Evolutionary conservation across 1,140 invertebrate species (phyloP).

Genomic region (Drosophila pseudoobscura): DNA sequence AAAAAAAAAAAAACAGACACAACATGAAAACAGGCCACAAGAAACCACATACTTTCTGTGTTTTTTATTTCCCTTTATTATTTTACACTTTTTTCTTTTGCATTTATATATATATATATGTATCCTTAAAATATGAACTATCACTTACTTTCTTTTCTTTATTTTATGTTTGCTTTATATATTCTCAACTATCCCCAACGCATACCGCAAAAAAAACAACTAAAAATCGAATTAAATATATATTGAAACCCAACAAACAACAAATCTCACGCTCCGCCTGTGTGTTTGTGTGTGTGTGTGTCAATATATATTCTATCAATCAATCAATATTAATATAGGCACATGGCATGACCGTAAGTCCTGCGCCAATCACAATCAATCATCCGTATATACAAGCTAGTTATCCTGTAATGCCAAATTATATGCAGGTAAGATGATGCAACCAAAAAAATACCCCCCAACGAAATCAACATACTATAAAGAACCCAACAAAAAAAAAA

Average conservation of each 20-base stretch:
- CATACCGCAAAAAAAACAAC: constrained; percentile 60
- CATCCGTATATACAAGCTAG: constrained; percentile 83
- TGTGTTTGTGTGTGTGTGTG: constrained; percentile 64
- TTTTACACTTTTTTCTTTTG: constrained; percentile 46
- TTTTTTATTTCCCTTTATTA: constrained; percentile 43
- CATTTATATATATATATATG: constrained; percentile 62
- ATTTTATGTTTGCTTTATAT: constrained; percentile 79
- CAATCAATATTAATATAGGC: constrained; percentile 64
- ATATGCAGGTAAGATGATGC: constrained; percentile 83
- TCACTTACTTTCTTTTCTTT: constrained; percentile 79
- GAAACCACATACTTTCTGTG: constrained; percentile 37
- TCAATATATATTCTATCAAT: constrained; percentile 54
- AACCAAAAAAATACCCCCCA: constrained; percentile 15
- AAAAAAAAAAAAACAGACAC: constrained; percentile 14
- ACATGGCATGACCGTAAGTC: constrained; percentile 84
- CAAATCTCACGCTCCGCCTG: constrained; percentile 64
- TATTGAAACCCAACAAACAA: constrained; percentile 11
- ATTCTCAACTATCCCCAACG: constrained; percentile 72
- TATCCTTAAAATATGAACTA: constrained; percentile 36
- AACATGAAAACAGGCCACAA: constrained; percentile 29
- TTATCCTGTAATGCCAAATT: constrained; percentile 83
- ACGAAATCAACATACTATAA: too few species aligned
- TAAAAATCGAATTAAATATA: constrained; percentile 42
- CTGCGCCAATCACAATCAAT: constrained; percentile 84
- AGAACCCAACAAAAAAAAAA: constrained; percentile 6